Evolutionary conservation across 2,888 invertebrate genomes (phyloP).

Genomic region (Lasioglossum figueresi): DNA sequence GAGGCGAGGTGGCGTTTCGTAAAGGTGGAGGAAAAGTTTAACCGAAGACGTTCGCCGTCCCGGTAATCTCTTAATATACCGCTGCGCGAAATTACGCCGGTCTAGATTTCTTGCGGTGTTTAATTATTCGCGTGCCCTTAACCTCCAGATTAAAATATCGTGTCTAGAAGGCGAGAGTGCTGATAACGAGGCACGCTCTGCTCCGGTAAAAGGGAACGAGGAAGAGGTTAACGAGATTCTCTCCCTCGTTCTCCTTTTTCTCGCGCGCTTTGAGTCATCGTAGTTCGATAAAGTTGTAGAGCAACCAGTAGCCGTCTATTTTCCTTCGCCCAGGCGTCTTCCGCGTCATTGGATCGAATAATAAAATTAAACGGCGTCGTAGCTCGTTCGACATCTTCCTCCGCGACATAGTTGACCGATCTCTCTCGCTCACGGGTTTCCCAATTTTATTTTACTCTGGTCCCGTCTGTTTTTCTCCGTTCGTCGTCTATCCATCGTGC

Average conservation of each 20-base stretch:
- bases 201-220: conserved; percentile 17
- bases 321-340: conserved; percentile 54
- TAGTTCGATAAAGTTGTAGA: conserved; percentile 55
- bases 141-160: conserved; percentile 61
- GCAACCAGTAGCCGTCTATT: conserved; percentile 53
- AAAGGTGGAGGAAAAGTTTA: background rate
- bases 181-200: conserved; percentile 29
- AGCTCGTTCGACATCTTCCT: conserved; percentile 20
- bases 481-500: background rate
- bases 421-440: conserved; percentile 16
- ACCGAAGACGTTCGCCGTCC: background rate
- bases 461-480: background rate
- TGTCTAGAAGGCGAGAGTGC: conserved; percentile 11
- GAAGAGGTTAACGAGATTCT: conserved; percentile 42
- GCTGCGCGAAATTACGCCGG: conserved; percentile 14
- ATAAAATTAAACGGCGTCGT: conserved; percentile 66
- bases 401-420: conserved; percentile 56
- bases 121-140: conserved; percentile 57
- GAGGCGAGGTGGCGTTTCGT: background rate
- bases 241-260: conserved; percentile 22
- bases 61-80: conserved; percentile 1
- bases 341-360: conserved; percentile 65
- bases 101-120: conserved; percentile 15
- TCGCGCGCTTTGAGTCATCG: conserved; percentile 48
- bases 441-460: background rate